These are phyloP conservation scores for Xiphophorus maculatus DNA, from an alignment of 2,113 vertebrate genomes.

Conservation along the genomic window DNA sequence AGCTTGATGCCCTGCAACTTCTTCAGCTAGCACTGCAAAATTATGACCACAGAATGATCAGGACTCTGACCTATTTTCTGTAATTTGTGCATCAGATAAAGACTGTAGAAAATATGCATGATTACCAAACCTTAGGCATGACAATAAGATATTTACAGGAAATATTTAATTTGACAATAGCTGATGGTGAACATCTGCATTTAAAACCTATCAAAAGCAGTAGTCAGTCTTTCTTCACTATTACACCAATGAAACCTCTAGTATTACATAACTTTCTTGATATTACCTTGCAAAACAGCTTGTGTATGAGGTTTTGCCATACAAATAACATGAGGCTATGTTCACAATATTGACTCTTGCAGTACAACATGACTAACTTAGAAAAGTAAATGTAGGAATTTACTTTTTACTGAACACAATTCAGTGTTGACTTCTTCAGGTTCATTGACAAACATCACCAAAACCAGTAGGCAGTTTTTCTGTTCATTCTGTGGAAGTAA, in stretches of 20 bases:
- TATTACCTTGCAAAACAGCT: neutral
- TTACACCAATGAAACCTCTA: neutral
- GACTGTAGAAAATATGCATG: neutral
- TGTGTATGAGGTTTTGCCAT: neutral
- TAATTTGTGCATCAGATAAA: neutral
- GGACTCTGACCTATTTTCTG: neutral
- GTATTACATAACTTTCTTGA: neutral
- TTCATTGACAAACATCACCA: neutral
- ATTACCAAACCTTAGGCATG: neutral
- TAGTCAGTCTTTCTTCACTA: neutral
- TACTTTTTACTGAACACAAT: neutral
- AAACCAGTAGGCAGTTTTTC: too few relatives aligned
- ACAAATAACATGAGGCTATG: neutral
- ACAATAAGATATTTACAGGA: neutral
- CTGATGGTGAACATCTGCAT: neutral
- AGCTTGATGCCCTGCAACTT: neutral
- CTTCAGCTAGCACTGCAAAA: neutral
- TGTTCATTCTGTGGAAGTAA: neutral
- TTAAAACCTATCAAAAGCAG: neutral
- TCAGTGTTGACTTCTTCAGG: neutral
- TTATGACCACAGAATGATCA: constrained; percentile 4
- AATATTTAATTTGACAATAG: neutral
- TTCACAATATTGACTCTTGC: neutral
- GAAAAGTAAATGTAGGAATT: neutral
- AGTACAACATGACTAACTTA: neutral